phyloP scores from a whole-genome alignment of 2,797 vertebrate genomes.

The Eulemur rubriventer region DNA sequence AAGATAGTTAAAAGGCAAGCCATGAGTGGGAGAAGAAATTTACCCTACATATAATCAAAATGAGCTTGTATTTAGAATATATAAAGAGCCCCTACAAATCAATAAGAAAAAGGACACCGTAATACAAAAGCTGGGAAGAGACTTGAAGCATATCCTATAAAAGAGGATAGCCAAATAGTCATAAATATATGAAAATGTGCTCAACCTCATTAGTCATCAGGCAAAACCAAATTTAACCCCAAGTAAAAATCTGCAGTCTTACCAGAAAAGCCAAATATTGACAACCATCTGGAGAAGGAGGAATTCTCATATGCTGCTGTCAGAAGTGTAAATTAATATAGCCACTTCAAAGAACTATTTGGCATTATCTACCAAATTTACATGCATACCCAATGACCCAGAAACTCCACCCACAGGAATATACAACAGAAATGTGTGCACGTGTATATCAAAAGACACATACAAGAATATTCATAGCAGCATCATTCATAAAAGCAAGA shows the following conservation, averaged over 20 bases:
- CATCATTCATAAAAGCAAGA: background rate
- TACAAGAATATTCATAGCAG: background rate
- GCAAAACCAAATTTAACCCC: background rate
- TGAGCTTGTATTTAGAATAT: background rate
- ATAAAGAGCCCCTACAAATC: background rate
- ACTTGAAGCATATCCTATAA: background rate
- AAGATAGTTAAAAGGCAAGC: background rate
- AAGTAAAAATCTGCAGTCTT: background rate
- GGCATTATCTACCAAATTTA: background rate
- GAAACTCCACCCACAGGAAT: background rate
- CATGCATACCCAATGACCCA: background rate
- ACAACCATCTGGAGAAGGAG: background rate
- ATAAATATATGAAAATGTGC: background rate
- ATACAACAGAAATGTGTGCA: background rate
- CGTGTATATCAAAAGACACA: background rate
- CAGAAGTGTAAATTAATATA: background rate
- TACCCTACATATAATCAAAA: background rate
- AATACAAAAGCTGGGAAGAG: background rate
- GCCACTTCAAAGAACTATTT: background rate
- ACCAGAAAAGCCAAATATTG: background rate
- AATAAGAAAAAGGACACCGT: background rate
- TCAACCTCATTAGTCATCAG: background rate
- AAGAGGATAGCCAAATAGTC: background rate
- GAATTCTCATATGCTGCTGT: background rate
- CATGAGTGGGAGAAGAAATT: background rate